Conservation (phyloP, 2,797 vertebrate species). For the Paedocypris micromegethes region DNA sequence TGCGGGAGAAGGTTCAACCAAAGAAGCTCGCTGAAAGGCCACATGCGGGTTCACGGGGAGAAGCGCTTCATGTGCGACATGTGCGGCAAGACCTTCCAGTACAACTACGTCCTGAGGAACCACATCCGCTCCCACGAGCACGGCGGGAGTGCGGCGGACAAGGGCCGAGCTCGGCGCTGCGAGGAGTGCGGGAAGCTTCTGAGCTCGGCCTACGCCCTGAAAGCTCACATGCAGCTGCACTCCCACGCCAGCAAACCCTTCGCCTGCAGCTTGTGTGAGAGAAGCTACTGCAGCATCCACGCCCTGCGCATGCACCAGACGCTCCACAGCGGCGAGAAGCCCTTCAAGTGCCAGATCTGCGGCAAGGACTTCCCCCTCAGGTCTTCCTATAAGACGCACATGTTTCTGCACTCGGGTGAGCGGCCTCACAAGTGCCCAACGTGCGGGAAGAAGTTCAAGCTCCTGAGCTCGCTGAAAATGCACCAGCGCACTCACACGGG, state of each 20-base stretch:
- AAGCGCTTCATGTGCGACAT: conserved; percentile 55
- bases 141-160: background rate
- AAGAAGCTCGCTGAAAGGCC: conserved; percentile 65
- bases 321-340: conserved; percentile 57
- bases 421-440: conserved; percentile 43
- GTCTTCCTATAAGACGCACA: conserved; percentile 67
- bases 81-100: conserved; percentile 57
- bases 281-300: conserved; percentile 37
- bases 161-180: conserved; percentile 33
- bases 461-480: conserved; percentile 47
- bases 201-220: conserved; percentile 23
- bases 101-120: conserved; percentile 52
- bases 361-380: conserved; percentile 71
- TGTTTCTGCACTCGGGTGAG: conserved; percentile 65
- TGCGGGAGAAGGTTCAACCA: conserved; percentile 68
- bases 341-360: conserved; percentile 66
- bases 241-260: conserved; percentile 34
- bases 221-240: conserved; percentile 55
- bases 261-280: conserved; percentile 38
- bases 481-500: conserved; percentile 65
- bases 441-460: conserved; percentile 50
- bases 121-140: conserved; percentile 40
- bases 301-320: conserved; percentile 53
- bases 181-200: conserved; percentile 43
- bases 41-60: conserved; percentile 54